phyloP scores from a whole-genome alignment of 2,888 invertebrate genomes.

The Cacoxenus indagator region DNA sequence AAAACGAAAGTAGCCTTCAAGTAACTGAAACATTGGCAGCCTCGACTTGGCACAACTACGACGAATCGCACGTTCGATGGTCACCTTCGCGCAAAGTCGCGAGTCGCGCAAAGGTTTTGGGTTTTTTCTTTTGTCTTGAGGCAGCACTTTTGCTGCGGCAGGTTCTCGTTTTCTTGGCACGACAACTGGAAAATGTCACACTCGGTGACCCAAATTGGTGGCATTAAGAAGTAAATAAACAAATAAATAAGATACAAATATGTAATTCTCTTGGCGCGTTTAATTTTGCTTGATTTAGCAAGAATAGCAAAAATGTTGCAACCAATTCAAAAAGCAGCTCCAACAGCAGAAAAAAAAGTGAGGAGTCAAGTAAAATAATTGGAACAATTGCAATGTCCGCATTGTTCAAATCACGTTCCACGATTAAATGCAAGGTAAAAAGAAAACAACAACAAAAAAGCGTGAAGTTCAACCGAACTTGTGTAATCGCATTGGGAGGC shows the following conservation, averaged over 20 bases:
- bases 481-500: no score
- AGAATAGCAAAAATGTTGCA: constrained; percentile 56
- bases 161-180: no score
- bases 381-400: constrained; percentile 14
- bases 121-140: constrained; percentile 45
- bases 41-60: constrained; percentile 14
- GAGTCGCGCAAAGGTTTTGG: constrained; percentile 30
- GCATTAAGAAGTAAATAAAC: constrained; percentile 5
- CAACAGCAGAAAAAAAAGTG: neutral
- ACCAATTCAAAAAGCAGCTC: constrained; percentile 37
- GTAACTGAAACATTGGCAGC: neutral
- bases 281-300: constrained; percentile 50
- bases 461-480: no score
- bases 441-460: no score
- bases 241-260: neutral
- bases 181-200: constrained; percentile 54
- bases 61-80: constrained; percentile 25
- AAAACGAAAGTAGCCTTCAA: constrained; percentile 5
- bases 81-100: constrained; percentile 23
- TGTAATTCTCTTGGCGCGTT: neutral
- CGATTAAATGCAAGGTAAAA: constrained; percentile 32
- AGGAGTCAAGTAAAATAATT: constrained; percentile 19
- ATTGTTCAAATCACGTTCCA: constrained; percentile 33
- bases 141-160: constrained; percentile 38
- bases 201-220: constrained; percentile 47